A percentile compares a stretch with the other conserved stretches of the same genome.
Evolutionary conservation across 2,113 vertebrate genomes (phyloP).

Genomic region (Ceuthmochares aereus): DNA sequence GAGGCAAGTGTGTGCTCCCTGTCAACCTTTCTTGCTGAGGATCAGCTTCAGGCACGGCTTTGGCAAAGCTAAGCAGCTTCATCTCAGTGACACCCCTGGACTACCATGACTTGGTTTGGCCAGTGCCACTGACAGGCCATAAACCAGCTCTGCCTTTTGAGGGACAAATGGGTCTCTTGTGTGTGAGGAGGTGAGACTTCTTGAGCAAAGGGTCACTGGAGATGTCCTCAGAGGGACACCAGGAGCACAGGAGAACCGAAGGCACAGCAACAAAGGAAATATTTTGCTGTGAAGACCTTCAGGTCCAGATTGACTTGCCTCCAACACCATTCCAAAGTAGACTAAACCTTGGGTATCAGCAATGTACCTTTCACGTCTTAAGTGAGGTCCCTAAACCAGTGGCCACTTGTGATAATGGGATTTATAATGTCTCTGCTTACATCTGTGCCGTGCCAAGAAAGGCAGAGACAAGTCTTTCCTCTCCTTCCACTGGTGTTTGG

Average conservation of each 20-base stretch:
- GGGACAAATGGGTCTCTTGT: not conserved
- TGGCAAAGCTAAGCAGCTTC: not conserved
- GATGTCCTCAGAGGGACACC: not conserved
- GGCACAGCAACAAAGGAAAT: not conserved
- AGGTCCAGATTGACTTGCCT: not conserved
- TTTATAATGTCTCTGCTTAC: not conserved
- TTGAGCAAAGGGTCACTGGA: not conserved
- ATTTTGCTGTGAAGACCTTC: not conserved
- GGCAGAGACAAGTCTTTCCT: not conserved
- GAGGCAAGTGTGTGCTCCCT: conserved; percentile 16
- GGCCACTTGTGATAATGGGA: not conserved
- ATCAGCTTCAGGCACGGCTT: not conserved
- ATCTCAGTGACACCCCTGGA: not conserved
- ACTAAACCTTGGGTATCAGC: not conserved
- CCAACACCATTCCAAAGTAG: not conserved
- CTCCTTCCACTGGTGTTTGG: not conserved
- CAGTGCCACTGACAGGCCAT: not conserved
- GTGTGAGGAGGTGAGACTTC: not conserved
- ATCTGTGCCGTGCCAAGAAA: not conserved
- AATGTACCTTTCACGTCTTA: not conserved
- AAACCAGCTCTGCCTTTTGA: conserved; percentile 5
- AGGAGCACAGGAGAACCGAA: not conserved
- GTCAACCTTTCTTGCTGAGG: conserved; percentile 8
- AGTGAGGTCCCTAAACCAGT: not conserved
- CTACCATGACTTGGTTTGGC: not conserved